Conservation (phyloP, 2,797 vertebrate species). For the Spea hammondii region DNA sequence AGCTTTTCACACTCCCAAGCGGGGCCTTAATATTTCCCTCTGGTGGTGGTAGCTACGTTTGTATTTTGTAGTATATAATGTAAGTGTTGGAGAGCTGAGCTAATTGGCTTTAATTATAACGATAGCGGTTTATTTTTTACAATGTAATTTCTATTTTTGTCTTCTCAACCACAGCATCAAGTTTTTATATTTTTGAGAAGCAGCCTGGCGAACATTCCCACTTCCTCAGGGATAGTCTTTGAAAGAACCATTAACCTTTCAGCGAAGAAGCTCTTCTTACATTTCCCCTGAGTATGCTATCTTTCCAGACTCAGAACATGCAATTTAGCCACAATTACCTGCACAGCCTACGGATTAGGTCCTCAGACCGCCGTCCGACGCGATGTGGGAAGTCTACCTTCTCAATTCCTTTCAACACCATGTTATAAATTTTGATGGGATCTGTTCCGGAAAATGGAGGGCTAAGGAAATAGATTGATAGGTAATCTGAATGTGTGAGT, state of each 20-base stretch:
- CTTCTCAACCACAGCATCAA: background rate
- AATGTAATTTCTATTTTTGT: background rate
- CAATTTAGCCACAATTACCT: conserved; percentile 59
- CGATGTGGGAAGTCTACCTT: conserved; percentile 76
- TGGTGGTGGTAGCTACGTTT: too few species aligned
- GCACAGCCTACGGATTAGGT: conserved; percentile 77
- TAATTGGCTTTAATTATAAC: too few species aligned
- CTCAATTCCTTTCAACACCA: conserved; percentile 78
- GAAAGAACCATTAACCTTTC: conserved; percentile 33
- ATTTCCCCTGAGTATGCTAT: conserved; percentile 14
- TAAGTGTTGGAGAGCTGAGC: too few species aligned
- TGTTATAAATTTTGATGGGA: conserved; percentile 78
- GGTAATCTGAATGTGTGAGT: background rate
- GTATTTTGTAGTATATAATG: too few species aligned
- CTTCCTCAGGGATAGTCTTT: conserved; percentile 8
- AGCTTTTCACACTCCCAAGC: too few species aligned
- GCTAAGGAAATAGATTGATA: conserved; percentile 53
- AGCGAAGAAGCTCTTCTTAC: background rate
- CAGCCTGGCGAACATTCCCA: background rate
- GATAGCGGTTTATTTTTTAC: background rate
- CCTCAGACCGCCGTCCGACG: conserved; percentile 73
- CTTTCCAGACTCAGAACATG: background rate
- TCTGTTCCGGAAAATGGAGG: conserved; percentile 75
- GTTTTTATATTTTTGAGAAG: background rate
- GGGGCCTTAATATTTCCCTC: too few species aligned